A percentile compares a stretch with the other conserved stretches of the same genome.
phyloP scores from a whole-genome alignment of 2,888 invertebrate genomes.

The Drosophila acutilabella region DNA sequence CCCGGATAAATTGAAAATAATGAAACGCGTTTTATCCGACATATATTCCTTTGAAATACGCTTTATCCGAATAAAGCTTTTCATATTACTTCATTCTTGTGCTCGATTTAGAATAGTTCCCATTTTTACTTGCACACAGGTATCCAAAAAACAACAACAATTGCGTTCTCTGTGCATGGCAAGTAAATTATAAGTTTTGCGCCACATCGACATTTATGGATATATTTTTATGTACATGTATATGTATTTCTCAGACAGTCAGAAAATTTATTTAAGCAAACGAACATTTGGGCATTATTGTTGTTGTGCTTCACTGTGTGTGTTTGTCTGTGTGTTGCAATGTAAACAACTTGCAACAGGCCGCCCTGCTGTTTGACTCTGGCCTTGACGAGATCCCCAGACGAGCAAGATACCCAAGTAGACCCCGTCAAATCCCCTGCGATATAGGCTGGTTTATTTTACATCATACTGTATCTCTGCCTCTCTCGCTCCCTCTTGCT shows the following conservation, averaged over 20 bases:
- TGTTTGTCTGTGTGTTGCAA: slow-evolving; percentile 35
- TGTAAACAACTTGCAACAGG: slow-evolving; percentile 57
- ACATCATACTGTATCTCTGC: slow-evolving; percentile 36
- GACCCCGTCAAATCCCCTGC: background rate
- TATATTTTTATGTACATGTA: background rate
- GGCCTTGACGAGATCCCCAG: slow-evolving; percentile 43
- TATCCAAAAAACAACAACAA: background rate
- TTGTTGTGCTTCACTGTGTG: slow-evolving; percentile 2
- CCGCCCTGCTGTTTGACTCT: slow-evolving; percentile 47
- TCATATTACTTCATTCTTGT: background rate
- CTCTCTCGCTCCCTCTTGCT: background rate
- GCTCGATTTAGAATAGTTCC: background rate
- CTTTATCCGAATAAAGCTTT: background rate
- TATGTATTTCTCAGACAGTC: slow-evolving; percentile 4
- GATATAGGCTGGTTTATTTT: slow-evolving; percentile 17
- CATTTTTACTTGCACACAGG: background rate
- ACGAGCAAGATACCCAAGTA: slow-evolving; percentile 12
- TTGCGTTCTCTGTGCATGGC: slow-evolving; percentile 1
- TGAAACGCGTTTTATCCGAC: too few relatives aligned
- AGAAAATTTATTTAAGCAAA: slow-evolving; percentile 34
- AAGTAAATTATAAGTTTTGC: slow-evolving; percentile 34
- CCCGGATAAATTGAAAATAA: background rate
- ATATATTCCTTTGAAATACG: too few relatives aligned
- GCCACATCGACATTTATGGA: slow-evolving; percentile 29
- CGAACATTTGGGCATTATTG: slow-evolving; percentile 18